Evolutionary conservation across 2,797 vertebrate genomes (phyloP).

Genomic region (Sebastes diaconus): DNA sequence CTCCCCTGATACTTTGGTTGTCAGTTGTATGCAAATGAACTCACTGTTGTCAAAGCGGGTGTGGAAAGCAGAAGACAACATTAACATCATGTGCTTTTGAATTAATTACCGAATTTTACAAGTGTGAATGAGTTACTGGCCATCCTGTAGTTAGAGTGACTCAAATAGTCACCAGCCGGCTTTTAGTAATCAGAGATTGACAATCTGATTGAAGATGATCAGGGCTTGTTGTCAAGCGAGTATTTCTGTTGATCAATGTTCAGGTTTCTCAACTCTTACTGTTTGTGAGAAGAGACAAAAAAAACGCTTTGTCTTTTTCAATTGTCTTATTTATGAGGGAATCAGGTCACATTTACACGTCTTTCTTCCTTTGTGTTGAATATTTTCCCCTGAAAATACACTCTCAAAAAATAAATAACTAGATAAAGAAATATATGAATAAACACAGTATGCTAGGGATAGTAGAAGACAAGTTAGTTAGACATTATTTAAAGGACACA

Average conservation of each 20-base stretch:
- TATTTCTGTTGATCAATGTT: not conserved
- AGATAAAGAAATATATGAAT: not conserved
- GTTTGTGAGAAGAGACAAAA: not conserved
- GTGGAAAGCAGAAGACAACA: not conserved
- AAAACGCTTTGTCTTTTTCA: not conserved
- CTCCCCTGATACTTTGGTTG: not conserved
- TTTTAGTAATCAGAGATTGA: not conserved
- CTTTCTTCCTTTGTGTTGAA: not conserved
- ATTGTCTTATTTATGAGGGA: not conserved
- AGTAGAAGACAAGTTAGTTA: too few relatives aligned
- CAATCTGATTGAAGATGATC: not conserved
- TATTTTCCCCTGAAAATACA: not conserved
- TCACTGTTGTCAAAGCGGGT: not conserved
- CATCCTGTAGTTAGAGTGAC: not conserved
- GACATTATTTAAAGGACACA: not conserved
- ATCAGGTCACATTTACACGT: not conserved
- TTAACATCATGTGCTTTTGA: not conserved
- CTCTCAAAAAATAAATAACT: not conserved
- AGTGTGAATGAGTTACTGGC: not conserved
- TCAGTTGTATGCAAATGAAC: constrained; percentile 31
- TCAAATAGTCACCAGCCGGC: not conserved
- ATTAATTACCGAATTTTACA: not conserved
- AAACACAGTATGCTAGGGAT: not conserved
- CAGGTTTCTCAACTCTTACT: not conserved
- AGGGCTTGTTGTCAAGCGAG: not conserved